Base-by-base conservation (phyloP, 2,113 vertebrate genomes). In the Cyprinodon variegatus region DNA sequence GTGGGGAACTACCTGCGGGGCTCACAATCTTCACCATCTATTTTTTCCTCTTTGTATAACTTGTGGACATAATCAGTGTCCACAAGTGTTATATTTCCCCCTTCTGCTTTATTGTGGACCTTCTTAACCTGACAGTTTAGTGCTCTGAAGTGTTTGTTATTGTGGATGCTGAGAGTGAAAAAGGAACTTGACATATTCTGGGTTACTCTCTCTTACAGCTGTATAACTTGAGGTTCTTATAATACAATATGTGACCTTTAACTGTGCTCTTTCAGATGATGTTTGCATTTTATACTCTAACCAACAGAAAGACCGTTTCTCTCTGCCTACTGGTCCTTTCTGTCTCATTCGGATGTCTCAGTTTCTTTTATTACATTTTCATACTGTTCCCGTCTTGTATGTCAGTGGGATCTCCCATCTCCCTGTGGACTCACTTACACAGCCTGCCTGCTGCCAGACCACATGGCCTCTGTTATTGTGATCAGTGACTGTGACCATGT, bases 361-460 rank as follows among this genome's bases (percentile, higher is more conserved):
- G 40, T 61, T 53, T 61, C 62, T 81, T 66, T 85, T 63, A 70
- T 61, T 68, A 39, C 59, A 13, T 64, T 70, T 77, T 46, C 61
- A 74, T 39, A 37, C 45, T 15, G 61, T 79, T 84, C 22, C 46
- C 9, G 4, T 78, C 74, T 85, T 69, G 53, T 39, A 65, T 83
- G 83, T 83, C 82, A 74, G 14, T 0, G 67, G 61, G 70, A 74
- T 89, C 86, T 83, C 64, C 40, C 81, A 66, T 86, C 76, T 88
- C 87, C 73, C 79, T 61, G 43, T 63, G 71, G 77, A 82, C 45
- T 74, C 40, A 36, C 62, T 68, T 45, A 65, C 6, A 38, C 72
- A 67, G 72, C 63, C 57, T 41, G 82, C 85, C 76, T 85, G 76
- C 82, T 86, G 80, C 61, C 75, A 65, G 73, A 79, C 85, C 86